Base-by-base conservation (phyloP, 2,888 invertebrate genomes). In the Elmis aenea region DNA sequence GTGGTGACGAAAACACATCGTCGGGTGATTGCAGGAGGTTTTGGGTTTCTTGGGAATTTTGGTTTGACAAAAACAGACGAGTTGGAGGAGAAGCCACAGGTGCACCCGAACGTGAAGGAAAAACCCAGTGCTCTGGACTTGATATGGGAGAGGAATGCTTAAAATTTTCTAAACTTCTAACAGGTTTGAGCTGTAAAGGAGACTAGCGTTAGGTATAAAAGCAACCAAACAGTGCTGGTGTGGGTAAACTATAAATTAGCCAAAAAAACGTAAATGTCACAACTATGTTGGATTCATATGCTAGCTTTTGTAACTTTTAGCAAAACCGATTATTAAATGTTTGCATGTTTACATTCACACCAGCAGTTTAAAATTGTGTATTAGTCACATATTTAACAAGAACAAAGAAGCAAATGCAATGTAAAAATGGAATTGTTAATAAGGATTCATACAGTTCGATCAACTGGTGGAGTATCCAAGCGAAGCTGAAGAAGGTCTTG, bases 391-490 rank as follows among this genome's bases (percentile, higher is more conserved):
- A n/a, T 20, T 6, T 20, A n/a, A n/a, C 26, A 18, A 22, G 18
- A 10, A 30, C n/a, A n/a, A n/a, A n/a, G n/a, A n/a, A n/a, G n/a
- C n/a, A n/a, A n/a, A n/a, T n/a, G n/a, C n/a, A n/a, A n/a, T n/a
- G n/a, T n/a, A n/a, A n/a, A n/a, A n/a, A n/a, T n/a, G n/a, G n/a
- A n/a, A n/a, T n/a, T n/a, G n/a, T n/a, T n/a, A n/a, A n/a, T n/a
- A n/a, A n/a, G n/a, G n/a, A n/a, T n/a, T n/a, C 12, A 75, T 71
- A 81, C 80, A 59, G 76, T 77, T 70, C 78, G 67, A 61, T 80
- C 79, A 34, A 79, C 77, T 26, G 76, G 72, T 32, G 81, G 79
- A 22, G 72, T 73, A 14, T 65, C 66, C 10, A 69, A 57, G 12
- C 63, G 62, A 22, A 67, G 55, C 40, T 74, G 74, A 42, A 78